Evolutionary conservation across 2,113 vertebrate species (phyloP).

Genomic region (Oreochromis spilurus): DNA sequence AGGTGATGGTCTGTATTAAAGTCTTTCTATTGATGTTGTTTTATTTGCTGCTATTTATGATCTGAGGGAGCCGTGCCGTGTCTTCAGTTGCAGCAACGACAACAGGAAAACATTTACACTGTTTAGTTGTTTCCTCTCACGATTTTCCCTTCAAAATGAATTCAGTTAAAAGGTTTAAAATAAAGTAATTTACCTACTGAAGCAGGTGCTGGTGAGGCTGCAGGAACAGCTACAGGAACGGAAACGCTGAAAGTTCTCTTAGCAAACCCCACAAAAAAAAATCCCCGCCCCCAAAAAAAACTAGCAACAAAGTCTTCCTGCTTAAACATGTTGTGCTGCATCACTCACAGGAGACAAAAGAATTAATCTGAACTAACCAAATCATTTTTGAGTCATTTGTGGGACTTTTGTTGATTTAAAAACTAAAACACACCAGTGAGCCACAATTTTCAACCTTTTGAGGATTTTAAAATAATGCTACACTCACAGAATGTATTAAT

Average conservation of each 20-base stretch:
- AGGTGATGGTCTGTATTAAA: not conserved
- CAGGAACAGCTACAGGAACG: not conserved
- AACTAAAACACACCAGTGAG: not conserved
- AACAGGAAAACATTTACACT: not conserved
- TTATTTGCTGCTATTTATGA: constrained; percentile 4
- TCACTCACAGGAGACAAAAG: rapidly evolving
- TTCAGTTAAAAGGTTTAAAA: not conserved
- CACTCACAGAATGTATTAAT: not conserved
- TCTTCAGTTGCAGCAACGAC: not conserved
- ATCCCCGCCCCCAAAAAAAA: rapidly evolving
- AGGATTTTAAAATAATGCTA: not conserved
- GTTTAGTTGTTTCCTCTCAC: not conserved
- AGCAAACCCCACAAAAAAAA: not conserved
- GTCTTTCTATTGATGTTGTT: not conserved
- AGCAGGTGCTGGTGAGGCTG: not conserved
- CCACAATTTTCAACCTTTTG: not conserved
- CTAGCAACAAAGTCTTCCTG: not conserved
- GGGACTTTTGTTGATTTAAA: not conserved
- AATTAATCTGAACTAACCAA: not conserved
- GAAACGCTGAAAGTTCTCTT: not conserved
- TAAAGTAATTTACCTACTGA: not conserved
- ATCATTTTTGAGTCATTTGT: rapidly evolving
- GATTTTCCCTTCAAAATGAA: not conserved
- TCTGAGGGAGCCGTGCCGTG: not conserved
- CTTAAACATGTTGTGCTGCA: not conserved